Evolutionary conservation across 1,140 invertebrate species (phyloP), one percentile per base, ranked within the genome.

Genomic region (Mya arenaria): DNA sequence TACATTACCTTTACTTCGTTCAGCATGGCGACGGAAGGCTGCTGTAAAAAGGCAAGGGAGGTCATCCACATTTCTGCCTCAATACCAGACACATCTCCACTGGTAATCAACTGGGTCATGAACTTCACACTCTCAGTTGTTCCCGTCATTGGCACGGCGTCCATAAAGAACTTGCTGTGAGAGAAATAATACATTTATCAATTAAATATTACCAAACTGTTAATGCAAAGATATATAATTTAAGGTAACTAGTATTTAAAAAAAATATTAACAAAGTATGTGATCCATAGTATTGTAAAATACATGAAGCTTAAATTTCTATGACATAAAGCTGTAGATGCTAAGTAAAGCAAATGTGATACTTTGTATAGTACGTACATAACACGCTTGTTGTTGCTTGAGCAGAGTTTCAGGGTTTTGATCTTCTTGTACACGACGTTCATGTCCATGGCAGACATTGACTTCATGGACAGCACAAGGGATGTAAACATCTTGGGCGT

Each of bases 121-220:
- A 98, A 90, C 30, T 94, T 94, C 8, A 97, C 95, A 0, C 97
- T 96, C 0, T 95, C 96, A 0, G 95, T 94, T 58, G 95, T 98
- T 0, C 96, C 96, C 19, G 97, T 94, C 90, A 96, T 96, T 0
- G 97, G 97, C 1, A 98, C 91, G 5, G 96, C 96, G 89, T 97
- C 96, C 36, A 92, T 81, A 72, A 94, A 90, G 84, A 92, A 93
- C 87, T 93, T 92, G 78, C 93, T 94, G 83, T 2, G 41, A n/a
- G n/a, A n/a, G n/a, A n/a, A n/a, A n/a, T n/a, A n/a, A n/a, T n/a
- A n/a, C n/a, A n/a, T n/a, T n/a, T n/a, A n/a, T n/a, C n/a, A n/a
- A n/a, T n/a, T n/a, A n/a, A n/a, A n/a, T n/a, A n/a, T n/a, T n/a
- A n/a, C n/a, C n/a, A n/a, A n/a, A n/a, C n/a, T n/a, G n/a, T n/a